phyloP scores from a whole-genome alignment of 2,888 invertebrate genomes.

The Syrphus vitripennis region DNA sequence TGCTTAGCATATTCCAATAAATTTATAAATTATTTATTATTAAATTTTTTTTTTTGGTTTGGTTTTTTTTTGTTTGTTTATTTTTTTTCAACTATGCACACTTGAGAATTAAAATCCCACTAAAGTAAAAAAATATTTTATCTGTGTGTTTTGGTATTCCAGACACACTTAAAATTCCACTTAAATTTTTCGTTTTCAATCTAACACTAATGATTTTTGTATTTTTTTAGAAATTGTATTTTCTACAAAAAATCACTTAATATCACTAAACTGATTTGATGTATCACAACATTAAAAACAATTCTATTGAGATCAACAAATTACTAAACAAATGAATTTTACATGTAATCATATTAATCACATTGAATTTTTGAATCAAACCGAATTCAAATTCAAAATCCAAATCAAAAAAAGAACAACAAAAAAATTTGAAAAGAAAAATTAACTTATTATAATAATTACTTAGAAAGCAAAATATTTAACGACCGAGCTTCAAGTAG shows the following conservation, averaged over 20 bases:
- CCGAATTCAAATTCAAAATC: not conserved
- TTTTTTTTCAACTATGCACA: not conserved
- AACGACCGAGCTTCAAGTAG: slow-evolving; percentile 45
- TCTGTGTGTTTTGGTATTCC: not conserved
- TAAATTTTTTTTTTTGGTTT: not conserved
- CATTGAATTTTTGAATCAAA: not conserved
- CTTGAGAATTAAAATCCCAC: not conserved
- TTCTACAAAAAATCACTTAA: not conserved
- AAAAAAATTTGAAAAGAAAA: not conserved
- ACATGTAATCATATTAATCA: not conserved
- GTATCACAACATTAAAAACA: slow-evolving; percentile 11
- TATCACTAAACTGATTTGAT: not conserved
- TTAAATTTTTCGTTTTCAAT: not conserved
- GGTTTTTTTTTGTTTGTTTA: too few species aligned
- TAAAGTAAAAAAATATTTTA: not conserved
- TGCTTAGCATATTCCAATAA: not conserved
- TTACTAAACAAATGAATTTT: not conserved
- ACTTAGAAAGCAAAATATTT: not conserved
- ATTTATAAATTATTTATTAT: not conserved
- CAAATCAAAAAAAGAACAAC: not conserved
- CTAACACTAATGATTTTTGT: not conserved
- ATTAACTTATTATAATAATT: not conserved
- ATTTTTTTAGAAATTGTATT: not conserved
- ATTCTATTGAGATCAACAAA: slow-evolving; percentile 2
- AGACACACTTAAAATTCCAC: slow-evolving; percentile 10